Conservation (phyloP, 2,797 vertebrate species). For the Rousettus madagascariensis region DNA sequence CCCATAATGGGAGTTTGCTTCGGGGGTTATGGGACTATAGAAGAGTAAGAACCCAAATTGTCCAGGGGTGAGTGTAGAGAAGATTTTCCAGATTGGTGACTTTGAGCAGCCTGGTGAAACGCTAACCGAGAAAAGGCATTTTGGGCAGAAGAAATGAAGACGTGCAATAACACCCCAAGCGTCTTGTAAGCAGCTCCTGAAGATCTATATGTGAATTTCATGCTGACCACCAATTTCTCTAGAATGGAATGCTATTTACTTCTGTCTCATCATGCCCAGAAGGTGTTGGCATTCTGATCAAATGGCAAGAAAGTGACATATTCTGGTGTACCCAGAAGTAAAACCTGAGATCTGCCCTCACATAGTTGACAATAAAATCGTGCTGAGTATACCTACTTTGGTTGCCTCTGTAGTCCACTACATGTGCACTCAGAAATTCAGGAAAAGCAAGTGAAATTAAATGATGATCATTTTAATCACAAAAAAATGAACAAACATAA, state of each 20-base stretch:
- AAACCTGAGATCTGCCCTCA: not conserved
- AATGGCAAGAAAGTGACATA: not conserved
- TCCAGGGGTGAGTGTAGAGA: not conserved
- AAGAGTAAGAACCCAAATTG: not conserved
- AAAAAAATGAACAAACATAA: not conserved
- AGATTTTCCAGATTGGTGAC: not conserved
- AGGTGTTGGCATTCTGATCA: not conserved
- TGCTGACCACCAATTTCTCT: not conserved
- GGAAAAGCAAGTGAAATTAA: not conserved
- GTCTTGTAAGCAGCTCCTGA: not conserved
- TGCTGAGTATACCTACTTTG: not conserved
- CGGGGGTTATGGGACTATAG: not conserved
- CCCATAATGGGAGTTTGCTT: slow-evolving; percentile 16
- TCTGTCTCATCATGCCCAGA: not conserved
- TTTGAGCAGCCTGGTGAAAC: not conserved
- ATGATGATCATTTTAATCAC: not conserved
- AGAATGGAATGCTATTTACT: not conserved
- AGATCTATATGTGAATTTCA: not conserved
- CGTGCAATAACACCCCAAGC: not conserved
- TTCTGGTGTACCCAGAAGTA: not conserved
- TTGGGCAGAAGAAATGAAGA: not conserved
- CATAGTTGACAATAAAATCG: not conserved
- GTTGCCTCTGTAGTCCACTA: not conserved
- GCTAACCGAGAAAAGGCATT: not conserved
- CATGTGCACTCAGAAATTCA: not conserved